These are phyloP conservation scores for Pollenia labialis DNA, from an alignment of 2,888 invertebrate species.

Conservation along the genomic window DNA sequence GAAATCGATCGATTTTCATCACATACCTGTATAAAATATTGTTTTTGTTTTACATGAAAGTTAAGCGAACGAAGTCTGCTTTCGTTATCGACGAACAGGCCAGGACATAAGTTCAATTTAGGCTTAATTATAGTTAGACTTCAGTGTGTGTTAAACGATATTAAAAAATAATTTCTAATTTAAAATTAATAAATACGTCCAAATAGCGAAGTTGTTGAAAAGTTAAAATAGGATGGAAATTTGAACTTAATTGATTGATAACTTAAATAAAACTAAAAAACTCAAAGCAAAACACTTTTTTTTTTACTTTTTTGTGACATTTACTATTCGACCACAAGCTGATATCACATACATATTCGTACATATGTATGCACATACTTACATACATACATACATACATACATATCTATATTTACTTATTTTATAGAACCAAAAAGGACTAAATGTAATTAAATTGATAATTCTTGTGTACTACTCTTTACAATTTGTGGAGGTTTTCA, in stretches of 20 bases:
- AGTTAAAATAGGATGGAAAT: too few species aligned
- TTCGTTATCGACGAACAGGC: too few species aligned
- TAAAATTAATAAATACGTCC: too few species aligned
- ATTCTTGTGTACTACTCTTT: slow-evolving; percentile 20
- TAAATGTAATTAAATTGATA: slow-evolving; percentile 40
- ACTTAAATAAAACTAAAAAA: slow-evolving; percentile 22
- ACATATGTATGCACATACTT: neutral
- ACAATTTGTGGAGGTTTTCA: slow-evolving; percentile 9
- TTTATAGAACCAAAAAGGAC: slow-evolving; percentile 5
- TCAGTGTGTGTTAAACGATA: too few species aligned
- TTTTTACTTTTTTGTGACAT: slow-evolving; percentile 2
- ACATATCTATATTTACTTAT: too few species aligned
- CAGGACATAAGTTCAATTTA: neutral
- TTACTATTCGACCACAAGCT: slow-evolving; percentile 35
- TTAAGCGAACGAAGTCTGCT: too few species aligned
- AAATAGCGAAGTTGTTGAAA: too few species aligned
- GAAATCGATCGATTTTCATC: too few species aligned
- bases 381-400: neutral
- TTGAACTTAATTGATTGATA: slow-evolving; percentile 8
- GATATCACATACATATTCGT: neutral
- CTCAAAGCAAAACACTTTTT: slow-evolving; percentile 25
- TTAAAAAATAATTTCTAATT: too few species aligned
- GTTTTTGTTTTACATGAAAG: too few species aligned
- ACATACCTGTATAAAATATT: too few species aligned
- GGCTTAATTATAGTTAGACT: neutral